These are phyloP conservation scores for Spondyliosoma cantharus DNA, from an alignment of 2,797 vertebrate genomes.

Conservation along the genomic window DNA sequence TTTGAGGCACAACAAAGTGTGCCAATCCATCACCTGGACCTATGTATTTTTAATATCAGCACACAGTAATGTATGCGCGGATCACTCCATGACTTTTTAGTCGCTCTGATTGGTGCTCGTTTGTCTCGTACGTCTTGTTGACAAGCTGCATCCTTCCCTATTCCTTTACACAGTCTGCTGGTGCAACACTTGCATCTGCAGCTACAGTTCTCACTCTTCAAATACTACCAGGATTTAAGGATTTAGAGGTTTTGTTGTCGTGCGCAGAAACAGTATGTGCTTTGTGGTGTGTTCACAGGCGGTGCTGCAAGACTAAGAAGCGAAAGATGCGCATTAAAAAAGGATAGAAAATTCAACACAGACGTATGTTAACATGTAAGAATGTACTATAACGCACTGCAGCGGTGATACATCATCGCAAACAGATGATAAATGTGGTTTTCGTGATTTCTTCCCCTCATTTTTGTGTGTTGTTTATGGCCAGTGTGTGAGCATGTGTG, in stretches of 20 bases:
- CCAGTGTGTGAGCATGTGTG: neutral
- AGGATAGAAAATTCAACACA: neutral
- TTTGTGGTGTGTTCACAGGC: too few relatives aligned
- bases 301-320: neutral
- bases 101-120: constrained; percentile 29
- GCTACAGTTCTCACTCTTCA: constrained; percentile 9
- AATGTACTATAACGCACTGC: neutral
- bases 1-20: constrained; percentile 49
- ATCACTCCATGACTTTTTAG: constrained; percentile 30
- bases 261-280: neutral
- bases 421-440: neutral
- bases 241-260: neutral
- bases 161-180: constrained; percentile 21
- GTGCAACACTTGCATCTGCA: constrained; percentile 12
- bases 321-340: neutral
- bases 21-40: constrained; percentile 46
- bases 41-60: constrained; percentile 63
- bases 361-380: neutral
- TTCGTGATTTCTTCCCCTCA: neutral
- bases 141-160: constrained; percentile 29
- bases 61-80: constrained; percentile 12
- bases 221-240: neutral
- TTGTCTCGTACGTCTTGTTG: constrained; percentile 38
- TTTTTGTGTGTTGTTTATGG: neutral
- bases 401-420: neutral